These are phyloP conservation scores for Perccottus glenii DNA, from an alignment of 2,113 vertebrate species.

Conservation along the genomic window DNA sequence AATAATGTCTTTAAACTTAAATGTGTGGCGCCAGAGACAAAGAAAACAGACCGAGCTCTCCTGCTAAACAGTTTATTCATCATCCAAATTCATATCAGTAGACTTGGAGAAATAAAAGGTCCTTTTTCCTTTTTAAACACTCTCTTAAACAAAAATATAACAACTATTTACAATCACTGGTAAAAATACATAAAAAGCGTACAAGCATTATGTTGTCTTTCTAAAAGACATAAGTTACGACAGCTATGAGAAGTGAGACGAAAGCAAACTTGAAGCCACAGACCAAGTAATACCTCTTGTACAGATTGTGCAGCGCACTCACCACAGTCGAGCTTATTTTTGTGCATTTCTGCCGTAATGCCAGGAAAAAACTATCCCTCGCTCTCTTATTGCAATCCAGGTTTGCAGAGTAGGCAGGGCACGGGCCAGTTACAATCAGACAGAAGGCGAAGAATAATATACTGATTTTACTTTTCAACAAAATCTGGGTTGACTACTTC, in stretches of 20 bases:
- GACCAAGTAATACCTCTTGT: slow-evolving; percentile 83
- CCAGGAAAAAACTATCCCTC: slow-evolving; percentile 75
- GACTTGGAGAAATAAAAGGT: slow-evolving; percentile 87
- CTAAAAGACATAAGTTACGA: slow-evolving; percentile 97
- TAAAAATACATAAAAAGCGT: slow-evolving; percentile 97
- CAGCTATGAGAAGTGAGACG: slow-evolving; percentile 89
- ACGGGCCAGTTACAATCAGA: slow-evolving; percentile 23
- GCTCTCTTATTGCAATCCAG: slow-evolving; percentile 84
- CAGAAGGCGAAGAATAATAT: background rate
- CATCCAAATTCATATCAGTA: slow-evolving; percentile 79
- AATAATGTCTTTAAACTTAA: no score
- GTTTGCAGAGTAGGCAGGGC: slow-evolving; percentile 48
- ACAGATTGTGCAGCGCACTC: slow-evolving; percentile 88
- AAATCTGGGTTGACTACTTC: no score
- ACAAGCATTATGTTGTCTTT: slow-evolving; percentile 92
- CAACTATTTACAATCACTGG: slow-evolving; percentile 95
- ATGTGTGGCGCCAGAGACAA: no score
- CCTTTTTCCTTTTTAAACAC: slow-evolving; percentile 83
- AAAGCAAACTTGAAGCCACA: slow-evolving; percentile 81
- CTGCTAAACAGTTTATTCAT: slow-evolving; percentile 76
- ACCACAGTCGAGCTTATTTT: slow-evolving; percentile 83
- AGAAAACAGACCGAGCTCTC: background rate
- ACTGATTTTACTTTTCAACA: background rate
- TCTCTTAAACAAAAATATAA: slow-evolving; percentile 98
- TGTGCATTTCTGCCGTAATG: slow-evolving; percentile 86